Conservation (phyloP, 2,888 invertebrate genomes). For the Aphodius sticticus region DNA sequence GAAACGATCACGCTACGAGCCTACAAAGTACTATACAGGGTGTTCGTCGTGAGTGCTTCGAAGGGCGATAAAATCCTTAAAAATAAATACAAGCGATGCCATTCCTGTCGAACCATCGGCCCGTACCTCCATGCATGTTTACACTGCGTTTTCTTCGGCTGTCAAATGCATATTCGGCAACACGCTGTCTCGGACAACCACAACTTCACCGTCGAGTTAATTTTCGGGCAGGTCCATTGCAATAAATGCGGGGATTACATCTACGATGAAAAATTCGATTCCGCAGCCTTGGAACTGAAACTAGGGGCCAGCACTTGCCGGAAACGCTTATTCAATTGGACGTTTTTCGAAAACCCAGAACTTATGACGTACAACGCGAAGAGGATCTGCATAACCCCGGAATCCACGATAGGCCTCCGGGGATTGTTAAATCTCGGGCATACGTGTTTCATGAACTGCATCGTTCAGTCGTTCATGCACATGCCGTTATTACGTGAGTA, state of each 20-base stretch:
- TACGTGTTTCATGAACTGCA: constrained; percentile 99
- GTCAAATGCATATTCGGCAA: constrained; percentile 87
- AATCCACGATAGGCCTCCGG: constrained; percentile 87
- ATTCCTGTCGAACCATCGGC: constrained; percentile 80
- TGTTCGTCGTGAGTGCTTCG: constrained; percentile 4
- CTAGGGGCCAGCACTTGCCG: constrained; percentile 53
- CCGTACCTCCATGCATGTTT: constrained; percentile 85
- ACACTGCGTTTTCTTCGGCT: constrained; percentile 94
- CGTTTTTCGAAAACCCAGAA: constrained; percentile 84
- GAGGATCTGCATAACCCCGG: constrained; percentile 79
- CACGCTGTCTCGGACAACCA: constrained; percentile 86
- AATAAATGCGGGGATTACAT: constrained; percentile 91
- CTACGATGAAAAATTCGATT: constrained; percentile 64
- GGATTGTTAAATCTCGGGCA: constrained; percentile 96
- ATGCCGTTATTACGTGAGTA: constrained; percentile 94
- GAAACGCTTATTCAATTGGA: constrained; percentile 63
- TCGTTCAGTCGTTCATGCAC: constrained; percentile 94
- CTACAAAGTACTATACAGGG: constrained; percentile 9
- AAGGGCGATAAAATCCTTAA: neutral
- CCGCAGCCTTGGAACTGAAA: constrained; percentile 54
- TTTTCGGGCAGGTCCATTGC: constrained; percentile 90
- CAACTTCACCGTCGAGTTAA: constrained; percentile 84
- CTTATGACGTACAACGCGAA: constrained; percentile 79
- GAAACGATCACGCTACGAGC: neutral
- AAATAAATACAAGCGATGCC: constrained; percentile 63